Evolutionary conservation across 1,140 invertebrate species (phyloP).

Genomic region (Drosophila rufa): DNA sequence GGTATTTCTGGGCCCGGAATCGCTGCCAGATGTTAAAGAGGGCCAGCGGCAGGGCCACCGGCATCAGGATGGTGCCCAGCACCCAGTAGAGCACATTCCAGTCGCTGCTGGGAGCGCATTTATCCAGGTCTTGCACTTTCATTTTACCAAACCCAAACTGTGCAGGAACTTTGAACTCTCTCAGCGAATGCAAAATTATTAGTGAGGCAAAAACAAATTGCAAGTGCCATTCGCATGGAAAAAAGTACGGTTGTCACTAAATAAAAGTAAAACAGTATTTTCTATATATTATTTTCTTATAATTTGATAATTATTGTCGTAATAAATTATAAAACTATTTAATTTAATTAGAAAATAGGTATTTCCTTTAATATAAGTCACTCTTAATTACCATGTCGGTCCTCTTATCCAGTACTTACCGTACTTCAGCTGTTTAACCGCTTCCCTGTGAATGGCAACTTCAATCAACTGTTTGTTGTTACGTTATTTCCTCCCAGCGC

Average conservation of each 20-base stretch:
- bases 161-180: slow-evolving; percentile 66
- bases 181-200: slow-evolving; percentile 13
- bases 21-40: slow-evolving; percentile 84
- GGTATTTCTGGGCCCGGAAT: slow-evolving; percentile 78
- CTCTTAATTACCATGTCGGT: not conserved
- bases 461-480: slow-evolving; percentile 65
- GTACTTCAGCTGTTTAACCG: not conserved
- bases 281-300: not conserved
- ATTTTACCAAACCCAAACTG: slow-evolving; percentile 16
- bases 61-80: slow-evolving; percentile 71
- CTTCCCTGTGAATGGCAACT: slow-evolving; percentile 10
- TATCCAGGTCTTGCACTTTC: slow-evolving; percentile 63
- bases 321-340: not conserved
- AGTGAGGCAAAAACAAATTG: slow-evolving; percentile 35
- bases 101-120: slow-evolving; percentile 56
- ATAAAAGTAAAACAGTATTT: not conserved
- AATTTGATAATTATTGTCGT: not conserved
- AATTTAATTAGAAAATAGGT: not conserved
- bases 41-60: slow-evolving; percentile 85
- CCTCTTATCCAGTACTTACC: not conserved
- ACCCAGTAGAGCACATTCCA: slow-evolving; percentile 80
- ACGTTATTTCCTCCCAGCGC: slow-evolving; percentile 47
- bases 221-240: slow-evolving; percentile 13
- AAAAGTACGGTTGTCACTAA: not conserved
- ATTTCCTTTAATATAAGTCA: not conserved